Percentiles rank a stretch among this genome's conserved stretches.
Evolutionary conservation across 35 echinoderm and acorn worm genomes (phyloP).

Genomic region (Apostichopus parvimensis): DNA sequence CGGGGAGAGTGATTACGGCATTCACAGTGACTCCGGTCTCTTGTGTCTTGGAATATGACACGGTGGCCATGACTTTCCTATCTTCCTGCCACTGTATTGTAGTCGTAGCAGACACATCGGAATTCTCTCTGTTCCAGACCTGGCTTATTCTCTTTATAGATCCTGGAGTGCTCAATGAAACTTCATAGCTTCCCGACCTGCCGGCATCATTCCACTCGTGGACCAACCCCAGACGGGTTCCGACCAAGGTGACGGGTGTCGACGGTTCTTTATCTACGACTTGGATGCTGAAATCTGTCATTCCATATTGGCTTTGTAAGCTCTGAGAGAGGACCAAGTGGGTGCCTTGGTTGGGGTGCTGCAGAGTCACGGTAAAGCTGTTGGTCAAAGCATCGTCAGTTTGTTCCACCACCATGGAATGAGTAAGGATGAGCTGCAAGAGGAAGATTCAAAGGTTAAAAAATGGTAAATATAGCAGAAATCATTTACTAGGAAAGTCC

Average conservation of each 20-base stretch:
- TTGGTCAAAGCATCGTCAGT: background rate
- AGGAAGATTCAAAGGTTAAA: too few species aligned
- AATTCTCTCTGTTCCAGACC: background rate
- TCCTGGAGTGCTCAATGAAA: background rate
- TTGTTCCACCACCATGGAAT: background rate
- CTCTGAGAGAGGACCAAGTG: conserved; percentile 7
- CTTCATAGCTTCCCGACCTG: background rate
- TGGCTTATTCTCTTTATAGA: conserved; percentile 19
- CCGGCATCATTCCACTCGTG: background rate
- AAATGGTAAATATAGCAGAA: too few species aligned
- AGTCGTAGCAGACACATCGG: background rate
- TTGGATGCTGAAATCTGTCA: background rate
- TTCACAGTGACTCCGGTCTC: background rate
- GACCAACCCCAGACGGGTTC: background rate
- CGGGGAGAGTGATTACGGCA: background rate
- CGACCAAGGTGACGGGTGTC: background rate
- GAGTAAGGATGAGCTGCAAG: conserved; percentile 1
- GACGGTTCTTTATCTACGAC: background rate
- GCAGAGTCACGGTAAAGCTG: background rate
- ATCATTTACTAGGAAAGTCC: too few species aligned
- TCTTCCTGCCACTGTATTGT: background rate
- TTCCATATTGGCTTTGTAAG: background rate
- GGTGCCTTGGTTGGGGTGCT: background rate
- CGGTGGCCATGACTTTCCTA: background rate
- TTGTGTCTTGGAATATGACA: background rate